Evolutionary conservation across 2,797 vertebrate genomes (phyloP).

Genomic region (Onychomys leucogaster): DNA sequence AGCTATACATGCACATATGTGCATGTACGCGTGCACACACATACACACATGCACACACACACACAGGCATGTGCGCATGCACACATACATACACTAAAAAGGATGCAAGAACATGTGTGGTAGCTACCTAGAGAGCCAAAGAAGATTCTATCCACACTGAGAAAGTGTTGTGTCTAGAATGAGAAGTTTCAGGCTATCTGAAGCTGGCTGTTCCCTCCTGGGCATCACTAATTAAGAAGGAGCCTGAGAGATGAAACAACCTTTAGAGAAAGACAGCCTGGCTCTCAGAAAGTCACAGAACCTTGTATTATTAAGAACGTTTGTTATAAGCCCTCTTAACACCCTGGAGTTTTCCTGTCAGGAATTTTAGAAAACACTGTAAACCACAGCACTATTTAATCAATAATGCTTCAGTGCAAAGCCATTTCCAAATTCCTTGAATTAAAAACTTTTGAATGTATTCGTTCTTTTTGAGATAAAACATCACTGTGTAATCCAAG

Average conservation of each 20-base stretch:
- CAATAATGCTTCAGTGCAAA: slow-evolving; percentile 22
- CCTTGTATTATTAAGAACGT: slow-evolving; percentile 20
- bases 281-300: slow-evolving; percentile 25
- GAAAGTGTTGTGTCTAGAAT: slow-evolving; percentile 32
- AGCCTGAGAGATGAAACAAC: background rate
- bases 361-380: background rate
- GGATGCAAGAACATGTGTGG: background rate
- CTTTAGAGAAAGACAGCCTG: slow-evolving; percentile 30
- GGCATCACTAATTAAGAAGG: slow-evolving; percentile 17
- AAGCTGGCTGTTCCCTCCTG: background rate
- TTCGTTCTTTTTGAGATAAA: background rate
- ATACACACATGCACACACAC: background rate
- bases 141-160: slow-evolving; percentile 28
- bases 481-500: background rate
- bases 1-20: background rate
- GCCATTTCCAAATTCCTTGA: background rate
- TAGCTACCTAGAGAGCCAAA: slow-evolving; percentile 33
- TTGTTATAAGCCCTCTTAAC: slow-evolving; percentile 11
- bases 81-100: background rate
- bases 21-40: background rate
- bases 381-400: background rate
- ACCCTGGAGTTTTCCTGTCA: slow-evolving; percentile 24
- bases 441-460: background rate
- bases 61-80: background rate
- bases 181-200: background rate